Percentiles rank a stretch among this genome's conserved stretches.
Conservation (phyloP, 2,888 invertebrate species). For the Cataglyphis altisquamis region DNA sequence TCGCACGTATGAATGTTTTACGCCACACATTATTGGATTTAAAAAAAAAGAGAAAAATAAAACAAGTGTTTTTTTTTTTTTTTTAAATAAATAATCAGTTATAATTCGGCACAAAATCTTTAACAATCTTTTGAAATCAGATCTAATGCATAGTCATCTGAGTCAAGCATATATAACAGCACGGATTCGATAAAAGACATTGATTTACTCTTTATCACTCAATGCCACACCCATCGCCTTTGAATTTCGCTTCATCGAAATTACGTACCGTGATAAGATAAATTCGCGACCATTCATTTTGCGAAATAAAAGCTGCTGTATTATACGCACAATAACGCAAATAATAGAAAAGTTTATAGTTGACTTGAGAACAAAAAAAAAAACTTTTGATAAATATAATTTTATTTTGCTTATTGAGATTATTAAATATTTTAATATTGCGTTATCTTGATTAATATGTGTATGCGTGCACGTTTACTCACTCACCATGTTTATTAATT, state of each 20-base stretch:
- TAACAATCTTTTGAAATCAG: slow-evolving; percentile 53
- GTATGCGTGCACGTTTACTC: neutral
- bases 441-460: slow-evolving; percentile 5
- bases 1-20: slow-evolving; percentile 45
- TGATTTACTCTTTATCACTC: slow-evolving; percentile 39
- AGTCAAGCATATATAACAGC: slow-evolving; percentile 64
- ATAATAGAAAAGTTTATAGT: neutral
- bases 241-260: slow-evolving; percentile 24
- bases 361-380: neutral
- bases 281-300: slow-evolving; percentile 13
- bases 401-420: slow-evolving; percentile 5
- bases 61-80: neutral
- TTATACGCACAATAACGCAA: slow-evolving; percentile 15
- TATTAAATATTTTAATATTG: slow-evolving; percentile 32
- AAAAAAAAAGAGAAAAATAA: slow-evolving; percentile 50
- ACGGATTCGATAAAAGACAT: slow-evolving; percentile 59
- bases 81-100: slow-evolving; percentile 22
- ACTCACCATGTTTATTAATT: slow-evolving; percentile 32
- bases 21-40: slow-evolving; percentile 51
- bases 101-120: slow-evolving; percentile 58
- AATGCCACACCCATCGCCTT: neutral
- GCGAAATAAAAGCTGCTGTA: neutral
- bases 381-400: neutral
- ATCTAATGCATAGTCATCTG: slow-evolving; percentile 58
- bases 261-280: slow-evolving; percentile 13